Evolutionary conservation across 2,888 invertebrate genomes (phyloP).

Genomic region (Marasmarcha lunaedactyla): DNA sequence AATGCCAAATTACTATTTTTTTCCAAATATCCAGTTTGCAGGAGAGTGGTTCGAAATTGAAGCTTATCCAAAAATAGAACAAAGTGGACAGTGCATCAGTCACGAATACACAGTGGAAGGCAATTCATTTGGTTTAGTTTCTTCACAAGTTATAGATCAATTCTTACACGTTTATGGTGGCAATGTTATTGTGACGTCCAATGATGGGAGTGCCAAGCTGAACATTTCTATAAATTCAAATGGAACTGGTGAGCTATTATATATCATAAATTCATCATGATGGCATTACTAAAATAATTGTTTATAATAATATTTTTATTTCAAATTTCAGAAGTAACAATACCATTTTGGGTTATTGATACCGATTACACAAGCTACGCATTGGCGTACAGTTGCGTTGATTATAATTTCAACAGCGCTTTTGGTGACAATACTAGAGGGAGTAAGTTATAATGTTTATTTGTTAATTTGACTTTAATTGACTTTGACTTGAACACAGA

Average conservation of each 20-base stretch:
- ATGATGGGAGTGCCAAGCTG: constrained; percentile 71
- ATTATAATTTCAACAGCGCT: constrained; percentile 31
- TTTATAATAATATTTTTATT: not conserved
- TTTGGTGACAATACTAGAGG: constrained; percentile 25
- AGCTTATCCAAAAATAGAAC: constrained; percentile 34
- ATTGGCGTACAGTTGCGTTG: constrained; percentile 72
- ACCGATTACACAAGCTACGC: constrained; percentile 74
- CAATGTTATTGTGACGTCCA: constrained; percentile 29
- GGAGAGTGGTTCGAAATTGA: constrained; percentile 42
- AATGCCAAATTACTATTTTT: no score
- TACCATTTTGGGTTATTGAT: not conserved
- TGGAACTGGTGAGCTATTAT: constrained; percentile 13
- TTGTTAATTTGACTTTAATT: no score
- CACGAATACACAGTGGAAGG: constrained; percentile 25
- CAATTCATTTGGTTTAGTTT: constrained; percentile 16
- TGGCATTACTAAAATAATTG: no score
- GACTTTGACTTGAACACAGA: no score
- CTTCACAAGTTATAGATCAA: constrained; percentile 31
- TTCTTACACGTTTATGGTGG: constrained; percentile 31
- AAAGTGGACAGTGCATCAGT: constrained; percentile 35
- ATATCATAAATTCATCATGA: no score
- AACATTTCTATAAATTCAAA: constrained; percentile 64
- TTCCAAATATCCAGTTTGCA: constrained; percentile 31
- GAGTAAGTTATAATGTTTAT: constrained; percentile 24
- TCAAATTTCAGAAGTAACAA: not conserved